Conservation (phyloP, 1,140 invertebrate species). For the Uloborus diversus region DNA sequence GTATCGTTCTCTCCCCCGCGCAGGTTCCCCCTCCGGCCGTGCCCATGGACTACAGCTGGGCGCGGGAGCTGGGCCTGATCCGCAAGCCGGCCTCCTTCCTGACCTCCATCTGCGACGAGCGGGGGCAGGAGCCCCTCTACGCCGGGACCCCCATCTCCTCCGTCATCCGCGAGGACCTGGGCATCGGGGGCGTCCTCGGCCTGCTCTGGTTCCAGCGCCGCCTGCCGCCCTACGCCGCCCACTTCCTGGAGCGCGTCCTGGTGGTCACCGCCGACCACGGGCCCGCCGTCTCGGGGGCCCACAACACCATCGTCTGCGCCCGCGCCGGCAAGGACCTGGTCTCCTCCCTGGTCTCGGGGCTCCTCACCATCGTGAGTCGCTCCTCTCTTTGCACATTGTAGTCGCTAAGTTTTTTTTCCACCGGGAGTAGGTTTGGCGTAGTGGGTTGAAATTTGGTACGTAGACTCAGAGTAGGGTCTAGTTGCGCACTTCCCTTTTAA, state of each 20-base stretch:
- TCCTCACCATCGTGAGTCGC: conserved; percentile 93
- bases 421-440: too few species aligned
- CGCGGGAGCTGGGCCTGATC: conserved; percentile 96
- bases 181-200: conserved; percentile 97
- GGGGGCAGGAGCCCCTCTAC: conserved; percentile 97
- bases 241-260: conserved; percentile 99
- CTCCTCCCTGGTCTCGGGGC: conserved; percentile 93
- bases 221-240: conserved; percentile 91
- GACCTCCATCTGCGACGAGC: conserved; percentile 99
- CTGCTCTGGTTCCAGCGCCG: conserved; percentile 98
- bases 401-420: too few species aligned
- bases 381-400: conserved; percentile 1
- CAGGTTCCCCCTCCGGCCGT: conserved; percentile 97
- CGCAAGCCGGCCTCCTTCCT: conserved; percentile 99
- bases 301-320: conserved; percentile 99
- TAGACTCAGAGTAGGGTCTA: too few species aligned
- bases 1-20: too few species aligned
- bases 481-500: too few species aligned
- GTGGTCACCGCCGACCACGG: conserved; percentile 99
- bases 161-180: conserved; percentile 79
- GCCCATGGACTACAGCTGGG: conserved; percentile 99
- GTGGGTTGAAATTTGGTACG: too few species aligned
- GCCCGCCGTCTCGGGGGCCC: conserved; percentile 97
- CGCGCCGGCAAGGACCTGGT: conserved; percentile 98
- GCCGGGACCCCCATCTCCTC: conserved; percentile 98